A percentile compares a stretch with the other conserved stretches of the same genome.
These are phyloP conservation scores for Platycheirus rosarum DNA, from an alignment of 2,888 invertebrate genomes.

Conservation along the genomic window DNA sequence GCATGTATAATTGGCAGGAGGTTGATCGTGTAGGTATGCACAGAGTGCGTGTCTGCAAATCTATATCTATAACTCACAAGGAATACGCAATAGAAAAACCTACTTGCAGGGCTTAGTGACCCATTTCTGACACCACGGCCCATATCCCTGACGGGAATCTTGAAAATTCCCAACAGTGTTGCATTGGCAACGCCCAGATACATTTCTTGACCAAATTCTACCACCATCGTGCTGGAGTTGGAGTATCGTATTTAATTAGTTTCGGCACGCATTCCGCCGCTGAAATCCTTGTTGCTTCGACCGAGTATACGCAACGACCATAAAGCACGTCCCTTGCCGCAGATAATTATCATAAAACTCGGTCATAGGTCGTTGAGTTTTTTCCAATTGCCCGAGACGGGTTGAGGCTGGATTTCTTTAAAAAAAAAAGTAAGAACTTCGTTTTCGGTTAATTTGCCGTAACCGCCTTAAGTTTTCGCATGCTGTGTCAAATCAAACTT, in stretches of 20 bases:
- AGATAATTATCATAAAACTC: slow-evolving; percentile 74
- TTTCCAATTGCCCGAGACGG: slow-evolving; percentile 26
- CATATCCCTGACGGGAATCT: slow-evolving; percentile 34
- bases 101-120: slow-evolving; percentile 34
- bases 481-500: slow-evolving; percentile 72
- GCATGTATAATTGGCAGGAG: slow-evolving; percentile 66
- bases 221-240: slow-evolving; percentile 16
- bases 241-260: slow-evolving; percentile 67
- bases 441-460: slow-evolving; percentile 65
- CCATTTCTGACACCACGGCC: slow-evolving; percentile 48
- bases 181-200: slow-evolving; percentile 55
- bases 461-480: slow-evolving; percentile 67
- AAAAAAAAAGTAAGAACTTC: slow-evolving; percentile 24
- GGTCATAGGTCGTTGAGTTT: slow-evolving; percentile 73
- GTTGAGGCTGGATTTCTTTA: background rate
- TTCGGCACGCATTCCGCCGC: slow-evolving; percentile 61
- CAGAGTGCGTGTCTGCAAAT: slow-evolving; percentile 12
- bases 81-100: slow-evolving; percentile 37
- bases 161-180: slow-evolving; percentile 67
- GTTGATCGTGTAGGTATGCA: slow-evolving; percentile 13
- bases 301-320: slow-evolving; percentile 29
- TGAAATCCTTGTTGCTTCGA: slow-evolving; percentile 42
- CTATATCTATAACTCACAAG: slow-evolving; percentile 24
- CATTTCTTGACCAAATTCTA: slow-evolving; percentile 16
- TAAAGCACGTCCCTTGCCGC: slow-evolving; percentile 63